Evolutionary conservation across 2,888 invertebrate species (phyloP), one percentile per base, ranked within the genome.

Genomic region (Catotricha subobsoleta): DNA sequence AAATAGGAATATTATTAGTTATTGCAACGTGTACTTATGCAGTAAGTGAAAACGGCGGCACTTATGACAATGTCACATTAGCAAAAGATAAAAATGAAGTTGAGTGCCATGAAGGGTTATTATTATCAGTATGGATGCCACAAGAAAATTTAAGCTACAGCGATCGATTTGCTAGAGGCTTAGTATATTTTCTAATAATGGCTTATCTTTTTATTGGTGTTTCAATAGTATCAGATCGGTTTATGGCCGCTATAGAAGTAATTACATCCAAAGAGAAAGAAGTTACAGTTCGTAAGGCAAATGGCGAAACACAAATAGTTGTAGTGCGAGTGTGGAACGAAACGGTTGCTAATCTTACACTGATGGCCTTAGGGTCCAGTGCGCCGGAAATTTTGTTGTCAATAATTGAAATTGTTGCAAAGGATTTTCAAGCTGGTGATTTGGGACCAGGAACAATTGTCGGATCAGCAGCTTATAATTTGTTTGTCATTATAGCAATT

Each of bases 221-320:
- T 35, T 95, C 97, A 51, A 95, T 98, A 60, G 84, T 97, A 49
- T 94, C 97, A 50, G 98, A 98, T 62, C 79, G 95, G 44, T 98
- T 98, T 67, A 98, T 98, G 98, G 91, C 92, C 31, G 84, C 95
- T 53, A 98, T 98, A 59, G 98, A 98, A 71, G 94, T 92, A 50
- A 98, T 98, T 60, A 98, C 97, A 40, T 94, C 95, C 1, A 82
- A 92, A 60, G 97, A 98, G 62, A 84, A 88, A 53, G 90, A 92
- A 62, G 81, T 98, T 54, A 77, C 80, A 52, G 80, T 98, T 45
- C 83, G 86, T 54, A 81, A 84, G 48, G 77, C 83, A 48, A 84
- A 83, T 54, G 87, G 88, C 46, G 86, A 88, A 46, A 75, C 74
- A 12, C 86, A 91, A 55, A 82, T 86, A 50, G 71, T 97, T 33